Evolutionary conservation across 2,797 vertebrate species (phyloP).

Genomic region (Oreochromis mossambicus): DNA sequence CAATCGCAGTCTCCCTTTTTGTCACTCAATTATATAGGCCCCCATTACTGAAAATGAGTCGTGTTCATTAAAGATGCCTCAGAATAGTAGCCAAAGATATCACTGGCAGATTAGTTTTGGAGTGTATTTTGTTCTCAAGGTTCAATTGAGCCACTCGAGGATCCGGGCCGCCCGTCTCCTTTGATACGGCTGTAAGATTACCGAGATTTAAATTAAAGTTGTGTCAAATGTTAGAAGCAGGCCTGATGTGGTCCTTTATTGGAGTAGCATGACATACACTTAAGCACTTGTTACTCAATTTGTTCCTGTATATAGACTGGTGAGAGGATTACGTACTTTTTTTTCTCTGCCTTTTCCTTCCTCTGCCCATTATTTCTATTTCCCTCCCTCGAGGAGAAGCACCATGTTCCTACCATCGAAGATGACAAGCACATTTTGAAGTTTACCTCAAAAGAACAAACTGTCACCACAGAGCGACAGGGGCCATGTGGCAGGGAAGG

Average conservation of each 20-base stretch:
- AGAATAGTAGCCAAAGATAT: slow-evolving; percentile 31
- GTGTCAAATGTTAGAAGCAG: not conserved
- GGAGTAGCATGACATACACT: not conserved
- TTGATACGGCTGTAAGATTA: not conserved
- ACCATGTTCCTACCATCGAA: slow-evolving; percentile 25
- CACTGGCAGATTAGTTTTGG: slow-evolving; percentile 43
- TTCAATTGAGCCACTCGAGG: slow-evolving; percentile 3
- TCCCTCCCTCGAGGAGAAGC: not conserved
- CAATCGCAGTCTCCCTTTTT: slow-evolving; percentile 7
- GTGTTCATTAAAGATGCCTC: slow-evolving; percentile 39
- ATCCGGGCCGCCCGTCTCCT: not conserved
- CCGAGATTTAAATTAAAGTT: not conserved
- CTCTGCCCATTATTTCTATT: not conserved
- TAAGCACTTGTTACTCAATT: not conserved
- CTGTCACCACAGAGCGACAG: slow-evolving; percentile 34
- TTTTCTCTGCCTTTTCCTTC: not conserved
- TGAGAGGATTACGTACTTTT: not conserved
- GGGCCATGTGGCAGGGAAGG: slow-evolving; percentile 47
- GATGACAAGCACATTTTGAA: slow-evolving; percentile 60
- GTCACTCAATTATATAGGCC: slow-evolving; percentile 7
- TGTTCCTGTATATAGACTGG: not conserved
- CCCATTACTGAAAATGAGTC: slow-evolving; percentile 32
- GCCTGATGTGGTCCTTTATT: not conserved
- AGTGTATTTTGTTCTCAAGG: slow-evolving; percentile 55
- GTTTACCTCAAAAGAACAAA: slow-evolving; percentile 63